Percentiles rank a stretch among this genome's conserved stretches.
These are phyloP conservation scores for Scyliorhinus canicula DNA, from an alignment of 2,797 vertebrate genomes.

Conservation along the genomic window DNA sequence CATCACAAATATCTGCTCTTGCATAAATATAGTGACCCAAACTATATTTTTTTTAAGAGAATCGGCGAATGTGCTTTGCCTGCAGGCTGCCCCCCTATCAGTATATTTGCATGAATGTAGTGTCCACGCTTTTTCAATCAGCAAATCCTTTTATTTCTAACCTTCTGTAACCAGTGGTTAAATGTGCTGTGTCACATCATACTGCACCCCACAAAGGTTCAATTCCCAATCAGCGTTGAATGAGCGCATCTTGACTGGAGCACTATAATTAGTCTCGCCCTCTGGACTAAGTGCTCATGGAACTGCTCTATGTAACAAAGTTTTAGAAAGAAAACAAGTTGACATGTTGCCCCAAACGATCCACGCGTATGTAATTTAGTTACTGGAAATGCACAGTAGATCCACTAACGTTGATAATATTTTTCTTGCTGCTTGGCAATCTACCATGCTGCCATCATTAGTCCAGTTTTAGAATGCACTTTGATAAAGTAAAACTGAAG, in stretches of 20 bases:
- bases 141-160: not conserved
- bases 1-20: not conserved
- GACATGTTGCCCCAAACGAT: not conserved
- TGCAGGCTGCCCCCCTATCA: not conserved
- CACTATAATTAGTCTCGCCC: not conserved
- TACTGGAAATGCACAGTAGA: not conserved
- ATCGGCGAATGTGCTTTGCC: not conserved
- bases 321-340: not conserved
- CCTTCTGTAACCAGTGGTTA: not conserved
- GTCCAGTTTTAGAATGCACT: not conserved
- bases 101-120: not conserved
- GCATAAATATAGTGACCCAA: not conserved
- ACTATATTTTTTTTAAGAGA: not conserved
- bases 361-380: not conserved
- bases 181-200: not conserved
- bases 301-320: not conserved
- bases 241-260: not conserved
- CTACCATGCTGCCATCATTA: not conserved
- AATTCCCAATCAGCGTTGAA: not conserved
- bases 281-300: not conserved
- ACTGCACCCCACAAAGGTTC: not conserved
- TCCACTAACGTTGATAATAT: not conserved
- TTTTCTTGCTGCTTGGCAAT: not conserved
- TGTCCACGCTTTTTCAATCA: not conserved
- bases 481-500: not conserved